phyloP scores from a whole-genome alignment of 2,888 invertebrate genomes.

The Pegoplata infirma region DNA sequence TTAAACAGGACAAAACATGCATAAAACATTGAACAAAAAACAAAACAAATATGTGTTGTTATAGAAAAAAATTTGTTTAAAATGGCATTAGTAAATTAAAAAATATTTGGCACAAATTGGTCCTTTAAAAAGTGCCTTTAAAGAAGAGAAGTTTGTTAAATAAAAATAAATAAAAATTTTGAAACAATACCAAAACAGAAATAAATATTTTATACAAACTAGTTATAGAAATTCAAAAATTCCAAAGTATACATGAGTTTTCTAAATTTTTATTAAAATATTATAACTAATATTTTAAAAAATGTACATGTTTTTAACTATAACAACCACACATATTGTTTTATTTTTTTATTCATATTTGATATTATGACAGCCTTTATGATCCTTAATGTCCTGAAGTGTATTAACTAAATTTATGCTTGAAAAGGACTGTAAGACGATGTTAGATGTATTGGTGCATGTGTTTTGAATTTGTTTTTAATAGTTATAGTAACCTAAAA shows the following conservation, averaged over 20 bases:
- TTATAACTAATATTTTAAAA: background rate
- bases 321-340: conserved; percentile 26
- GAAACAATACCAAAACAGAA: conserved; percentile 21
- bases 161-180: background rate
- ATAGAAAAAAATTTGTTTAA: background rate
- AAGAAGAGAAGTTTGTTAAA: background rate
- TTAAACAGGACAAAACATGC: background rate
- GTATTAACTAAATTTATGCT: background rate
- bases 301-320: background rate
- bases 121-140: too few relatives aligned
- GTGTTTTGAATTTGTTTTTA: conserved; percentile 29
- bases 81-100: background rate
- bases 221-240: background rate
- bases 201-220: conserved; percentile 19
- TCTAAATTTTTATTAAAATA: background rate
- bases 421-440: background rate
- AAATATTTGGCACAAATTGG: background rate
- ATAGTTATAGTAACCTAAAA: conserved; percentile 58
- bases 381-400: background rate
- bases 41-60: background rate
- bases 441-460: background rate
- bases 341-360: background rate
- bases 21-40: background rate
- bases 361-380: background rate
- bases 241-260: background rate